These are phyloP conservation scores for Myrmecophaga tridactyla DNA, from an alignment of 2,113 vertebrate genomes.

Conservation along the genomic window DNA sequence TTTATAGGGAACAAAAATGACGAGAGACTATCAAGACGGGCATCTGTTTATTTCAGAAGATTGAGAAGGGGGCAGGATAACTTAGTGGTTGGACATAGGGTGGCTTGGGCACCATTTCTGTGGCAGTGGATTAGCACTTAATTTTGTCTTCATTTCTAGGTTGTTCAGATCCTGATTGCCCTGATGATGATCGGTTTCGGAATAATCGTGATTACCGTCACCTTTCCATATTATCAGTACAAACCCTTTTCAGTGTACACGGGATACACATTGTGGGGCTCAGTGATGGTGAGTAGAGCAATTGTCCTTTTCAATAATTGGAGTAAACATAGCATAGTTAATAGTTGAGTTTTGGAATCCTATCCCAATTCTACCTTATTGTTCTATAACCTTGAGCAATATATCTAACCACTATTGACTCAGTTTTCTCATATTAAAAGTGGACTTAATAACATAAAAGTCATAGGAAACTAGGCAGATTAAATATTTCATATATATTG, in stretches of 20 bases:
- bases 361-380: background rate
- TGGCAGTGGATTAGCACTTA: background rate
- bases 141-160: slow-evolving; percentile 15
- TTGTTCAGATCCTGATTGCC: slow-evolving; percentile 47
- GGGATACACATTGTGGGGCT: slow-evolving; percentile 28
- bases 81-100: background rate
- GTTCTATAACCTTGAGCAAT: background rate
- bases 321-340: background rate
- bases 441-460: background rate
- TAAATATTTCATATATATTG: background rate
- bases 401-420: background rate
- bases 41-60: background rate
- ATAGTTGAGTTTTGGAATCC: background rate
- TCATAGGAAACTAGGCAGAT: background rate
- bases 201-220: background rate
- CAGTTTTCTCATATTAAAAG: background rate
- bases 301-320: background rate
- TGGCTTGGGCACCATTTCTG: too few species aligned
- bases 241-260: background rate
- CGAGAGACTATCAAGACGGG: background rate
- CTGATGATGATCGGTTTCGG: slow-evolving; percentile 19
- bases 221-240: fast-evolving
- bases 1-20: background rate
- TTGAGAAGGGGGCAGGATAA: background rate
- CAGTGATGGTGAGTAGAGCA: slow-evolving; percentile 37